phyloP scores from a whole-genome alignment of 1,140 invertebrate genomes.

The Tetragonula clypearis region DNA sequence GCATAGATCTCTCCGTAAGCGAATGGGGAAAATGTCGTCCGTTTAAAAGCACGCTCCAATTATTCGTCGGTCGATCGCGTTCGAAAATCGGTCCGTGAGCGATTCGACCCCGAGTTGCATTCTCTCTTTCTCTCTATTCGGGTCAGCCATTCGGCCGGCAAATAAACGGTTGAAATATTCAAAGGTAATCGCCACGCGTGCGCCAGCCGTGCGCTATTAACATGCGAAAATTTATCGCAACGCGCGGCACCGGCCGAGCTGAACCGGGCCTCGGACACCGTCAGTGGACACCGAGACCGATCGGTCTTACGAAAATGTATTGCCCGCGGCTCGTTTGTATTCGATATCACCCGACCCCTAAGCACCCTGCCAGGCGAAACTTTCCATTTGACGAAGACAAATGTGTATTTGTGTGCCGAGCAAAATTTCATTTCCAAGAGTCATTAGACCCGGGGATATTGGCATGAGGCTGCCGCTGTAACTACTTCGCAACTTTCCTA shows the following conservation, averaged over 20 bases:
- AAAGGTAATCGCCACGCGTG: constrained; percentile 38
- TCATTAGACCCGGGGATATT: constrained; percentile 39
- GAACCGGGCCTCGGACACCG: not conserved
- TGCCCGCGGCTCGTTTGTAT: not conserved
- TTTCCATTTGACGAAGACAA: not conserved
- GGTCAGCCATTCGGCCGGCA: constrained; percentile 17
- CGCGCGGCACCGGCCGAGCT: not conserved
- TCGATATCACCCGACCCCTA: not conserved
- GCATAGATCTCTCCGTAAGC: not conserved
- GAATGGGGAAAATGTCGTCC: not conserved
- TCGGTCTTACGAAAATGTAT: constrained; percentile 3
- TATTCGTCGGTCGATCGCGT: not conserved
- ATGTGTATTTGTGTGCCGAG: not conserved
- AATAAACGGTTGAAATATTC: constrained; percentile 51
- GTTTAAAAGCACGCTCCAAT: not conserved
- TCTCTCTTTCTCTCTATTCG: constrained; percentile 22
- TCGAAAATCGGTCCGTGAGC: not conserved
- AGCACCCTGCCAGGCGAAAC: not conserved
- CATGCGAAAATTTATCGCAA: constrained; percentile 38
- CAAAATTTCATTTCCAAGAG: constrained; percentile 45
- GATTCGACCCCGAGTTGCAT: not conserved
- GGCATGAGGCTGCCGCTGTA: constrained; percentile 1
- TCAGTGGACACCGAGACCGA: not conserved
- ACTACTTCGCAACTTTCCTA: constrained; percentile 28
- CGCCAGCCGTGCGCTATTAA: constrained; percentile 25